phyloP scores from a whole-genome alignment of 1,140 invertebrate species.

The Aleiodes sp. region DNA sequence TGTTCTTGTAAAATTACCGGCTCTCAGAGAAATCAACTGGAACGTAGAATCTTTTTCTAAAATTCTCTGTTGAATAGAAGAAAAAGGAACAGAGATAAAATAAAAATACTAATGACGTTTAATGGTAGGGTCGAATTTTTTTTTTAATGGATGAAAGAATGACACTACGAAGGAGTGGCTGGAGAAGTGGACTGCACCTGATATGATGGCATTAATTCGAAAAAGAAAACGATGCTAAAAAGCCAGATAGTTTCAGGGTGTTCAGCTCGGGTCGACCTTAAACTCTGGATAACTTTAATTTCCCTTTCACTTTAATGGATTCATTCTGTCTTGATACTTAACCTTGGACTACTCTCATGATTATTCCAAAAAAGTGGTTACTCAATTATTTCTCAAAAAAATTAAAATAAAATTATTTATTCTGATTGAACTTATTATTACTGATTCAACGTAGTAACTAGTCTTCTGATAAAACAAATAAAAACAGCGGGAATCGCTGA shows the following conservation, averaged over 20 bases:
- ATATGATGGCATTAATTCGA: not conserved
- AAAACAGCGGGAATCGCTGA: not conserved
- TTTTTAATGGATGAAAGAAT: too few relatives aligned
- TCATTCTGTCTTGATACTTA: not conserved
- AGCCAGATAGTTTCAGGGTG: not conserved
- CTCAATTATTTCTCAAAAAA: not conserved
- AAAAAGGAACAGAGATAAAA: too few relatives aligned
- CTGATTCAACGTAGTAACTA: too few relatives aligned
- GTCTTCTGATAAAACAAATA: too few relatives aligned
- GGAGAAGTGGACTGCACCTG: not conserved
- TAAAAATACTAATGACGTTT: too few relatives aligned
- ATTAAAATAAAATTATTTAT: too few relatives aligned
- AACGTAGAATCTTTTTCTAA: not conserved
- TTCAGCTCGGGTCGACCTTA: slow-evolving; percentile 10
- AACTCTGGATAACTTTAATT: not conserved
- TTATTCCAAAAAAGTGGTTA: not conserved
- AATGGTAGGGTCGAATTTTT: too few relatives aligned
- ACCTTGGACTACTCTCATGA: not conserved
- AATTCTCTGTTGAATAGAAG: too few relatives aligned
- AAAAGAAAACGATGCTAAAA: not conserved
- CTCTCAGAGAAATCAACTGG: not conserved
- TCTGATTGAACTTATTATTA: too few relatives aligned
- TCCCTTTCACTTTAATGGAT: slow-evolving; percentile 7
- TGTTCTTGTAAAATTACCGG: not conserved
- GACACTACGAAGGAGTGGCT: not conserved